phyloP scores from a whole-genome alignment of 2,113 vertebrate genomes.

The Cottus gobio region DNA sequence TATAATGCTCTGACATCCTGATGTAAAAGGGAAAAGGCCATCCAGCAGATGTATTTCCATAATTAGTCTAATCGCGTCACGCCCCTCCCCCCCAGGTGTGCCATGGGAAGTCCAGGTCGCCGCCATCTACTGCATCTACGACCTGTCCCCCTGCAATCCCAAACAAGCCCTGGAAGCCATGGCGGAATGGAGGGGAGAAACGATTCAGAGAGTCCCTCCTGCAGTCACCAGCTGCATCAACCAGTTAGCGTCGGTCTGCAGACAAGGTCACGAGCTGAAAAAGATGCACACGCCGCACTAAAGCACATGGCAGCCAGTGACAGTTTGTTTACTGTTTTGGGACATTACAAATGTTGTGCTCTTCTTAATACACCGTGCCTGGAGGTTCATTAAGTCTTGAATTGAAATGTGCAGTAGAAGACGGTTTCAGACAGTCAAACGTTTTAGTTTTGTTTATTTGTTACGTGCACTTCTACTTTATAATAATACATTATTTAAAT shows the following conservation, averaged over 20 bases:
- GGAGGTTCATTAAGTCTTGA: background rate
- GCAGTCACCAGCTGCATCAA: conserved; percentile 86
- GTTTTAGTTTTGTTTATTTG: conserved; percentile 10
- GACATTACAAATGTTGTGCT: background rate
- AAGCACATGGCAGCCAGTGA: background rate
- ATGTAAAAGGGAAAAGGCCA: too few species aligned
- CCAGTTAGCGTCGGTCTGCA: conserved; percentile 86
- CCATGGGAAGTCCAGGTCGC: conserved; percentile 94
- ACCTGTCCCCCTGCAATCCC: conserved; percentile 90
- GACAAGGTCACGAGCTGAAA: conserved; percentile 64
- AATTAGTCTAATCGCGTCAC: background rate
- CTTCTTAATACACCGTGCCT: background rate
- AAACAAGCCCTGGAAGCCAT: conserved; percentile 85
- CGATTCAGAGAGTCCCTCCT: conserved; percentile 77
- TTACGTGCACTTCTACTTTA: conserved; percentile 32
- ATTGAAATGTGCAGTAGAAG: background rate
- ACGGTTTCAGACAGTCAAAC: background rate
- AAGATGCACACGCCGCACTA: background rate
- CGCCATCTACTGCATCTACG: conserved; percentile 91
- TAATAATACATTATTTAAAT: conserved; percentile 7
- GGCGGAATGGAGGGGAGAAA: conserved; percentile 84
- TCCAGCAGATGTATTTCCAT: background rate
- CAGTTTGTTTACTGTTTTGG: background rate
- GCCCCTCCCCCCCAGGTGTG: conserved; percentile 81
- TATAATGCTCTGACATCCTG: too few species aligned